phyloP scores from a whole-genome alignment of 1,140 invertebrate genomes.

The Bathynomus jamesi region DNA sequence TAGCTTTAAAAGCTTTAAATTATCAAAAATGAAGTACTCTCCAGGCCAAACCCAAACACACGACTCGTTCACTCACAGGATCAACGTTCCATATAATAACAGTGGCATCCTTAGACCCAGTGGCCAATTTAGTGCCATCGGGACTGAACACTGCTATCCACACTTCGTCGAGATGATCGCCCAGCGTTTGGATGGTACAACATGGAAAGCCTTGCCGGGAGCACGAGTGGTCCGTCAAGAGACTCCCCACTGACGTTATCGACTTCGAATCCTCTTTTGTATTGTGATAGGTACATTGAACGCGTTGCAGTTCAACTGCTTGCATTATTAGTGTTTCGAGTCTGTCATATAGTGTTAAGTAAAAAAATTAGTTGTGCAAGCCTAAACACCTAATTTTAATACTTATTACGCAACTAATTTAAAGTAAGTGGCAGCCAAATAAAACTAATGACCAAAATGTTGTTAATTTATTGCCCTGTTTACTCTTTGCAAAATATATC shows the following conservation, averaged over 20 bases:
- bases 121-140: slow-evolving; percentile 77
- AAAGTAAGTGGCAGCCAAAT: no score
- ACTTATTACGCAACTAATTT: no score
- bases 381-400: no score
- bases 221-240: slow-evolving; percentile 84
- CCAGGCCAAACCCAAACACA: not conserved
- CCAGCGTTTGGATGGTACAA: slow-evolving; percentile 75
- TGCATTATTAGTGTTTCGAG: slow-evolving; percentile 79
- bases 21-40: not conserved
- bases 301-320: slow-evolving; percentile 82
- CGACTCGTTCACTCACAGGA: slow-evolving; percentile 52
- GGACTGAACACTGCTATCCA: slow-evolving; percentile 58
- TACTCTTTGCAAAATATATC: no score
- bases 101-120: slow-evolving; percentile 92
- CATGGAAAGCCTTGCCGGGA: slow-evolving; percentile 59
- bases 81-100: slow-evolving; percentile 96
- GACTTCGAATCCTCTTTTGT: slow-evolving; percentile 49
- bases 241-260: slow-evolving; percentile 51
- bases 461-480: no score
- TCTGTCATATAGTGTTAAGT: no score
- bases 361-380: no score
- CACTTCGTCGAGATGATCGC: slow-evolving; percentile 96
- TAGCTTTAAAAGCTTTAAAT: no score
- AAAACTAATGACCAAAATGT: no score
- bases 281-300: slow-evolving; percentile 75